phyloP scores from a whole-genome alignment of 37 sponge, comb jelly and placozoan species.

The Cladorhizidae sp. region DNA sequence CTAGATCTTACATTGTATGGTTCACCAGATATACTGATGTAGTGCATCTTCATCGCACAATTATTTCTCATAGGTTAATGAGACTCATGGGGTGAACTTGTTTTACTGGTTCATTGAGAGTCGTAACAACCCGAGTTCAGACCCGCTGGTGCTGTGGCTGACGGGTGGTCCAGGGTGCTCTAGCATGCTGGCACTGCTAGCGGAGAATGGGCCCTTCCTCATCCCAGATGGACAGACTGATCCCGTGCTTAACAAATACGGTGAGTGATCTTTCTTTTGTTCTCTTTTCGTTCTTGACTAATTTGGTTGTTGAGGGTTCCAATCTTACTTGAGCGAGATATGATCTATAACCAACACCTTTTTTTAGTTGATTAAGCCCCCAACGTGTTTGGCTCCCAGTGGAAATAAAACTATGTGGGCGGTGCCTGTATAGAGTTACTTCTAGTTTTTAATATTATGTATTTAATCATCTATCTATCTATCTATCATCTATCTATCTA shows the following conservation, averaged over 20 bases:
- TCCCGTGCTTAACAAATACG: constrained; percentile 66
- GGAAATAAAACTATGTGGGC: no score
- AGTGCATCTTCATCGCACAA: background rate
- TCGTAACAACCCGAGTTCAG: constrained; percentile 60
- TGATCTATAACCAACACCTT: no score
- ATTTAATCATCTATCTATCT: no score
- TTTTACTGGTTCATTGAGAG: constrained; percentile 95
- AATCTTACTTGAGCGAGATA: no score
- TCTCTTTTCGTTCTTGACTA: no score
- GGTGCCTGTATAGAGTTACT: no score
- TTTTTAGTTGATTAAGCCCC: no score
- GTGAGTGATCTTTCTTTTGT: no score
- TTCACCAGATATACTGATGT: background rate
- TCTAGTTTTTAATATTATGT: no score
- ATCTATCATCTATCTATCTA: no score
- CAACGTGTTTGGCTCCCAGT: no score
- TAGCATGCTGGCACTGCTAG: constrained; percentile 75
- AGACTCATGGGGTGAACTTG: constrained; percentile 74
- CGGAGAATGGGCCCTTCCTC: constrained; percentile 89
- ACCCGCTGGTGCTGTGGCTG: constrained; percentile 89
- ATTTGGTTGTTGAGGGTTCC: no score
- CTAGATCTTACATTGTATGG: background rate
- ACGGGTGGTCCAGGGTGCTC: constrained; percentile 94
- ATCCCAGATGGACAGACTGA: constrained; percentile 41
- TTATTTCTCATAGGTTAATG: constrained; percentile 60